A percentile compares a stretch with the other conserved stretches of the same genome.
These are phyloP conservation scores for Brenthis ino DNA, from an alignment of 2,888 invertebrate species.

Conservation along the genomic window DNA sequence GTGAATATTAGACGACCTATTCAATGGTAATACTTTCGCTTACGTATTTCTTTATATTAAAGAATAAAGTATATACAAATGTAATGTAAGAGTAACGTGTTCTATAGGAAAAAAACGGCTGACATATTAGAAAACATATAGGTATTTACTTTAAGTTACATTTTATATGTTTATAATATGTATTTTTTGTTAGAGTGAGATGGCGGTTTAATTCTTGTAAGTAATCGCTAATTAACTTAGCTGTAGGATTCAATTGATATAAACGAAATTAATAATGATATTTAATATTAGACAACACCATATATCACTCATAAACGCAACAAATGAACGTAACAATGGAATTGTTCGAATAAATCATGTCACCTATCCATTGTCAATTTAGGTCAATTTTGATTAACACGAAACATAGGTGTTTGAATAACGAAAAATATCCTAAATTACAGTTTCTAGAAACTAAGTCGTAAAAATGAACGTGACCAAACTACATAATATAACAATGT, in stretches of 20 bases:
- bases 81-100: too few relatives aligned
- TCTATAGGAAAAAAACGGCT: too few relatives aligned
- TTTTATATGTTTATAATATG: too few relatives aligned
- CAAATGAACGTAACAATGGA: not conserved
- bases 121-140: too few relatives aligned
- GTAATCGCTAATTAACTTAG: too few relatives aligned
- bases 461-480: constrained; percentile 6
- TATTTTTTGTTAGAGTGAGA: too few relatives aligned
- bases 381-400: constrained; percentile 24
- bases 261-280: too few relatives aligned
- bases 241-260: too few relatives aligned
- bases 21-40: not conserved
- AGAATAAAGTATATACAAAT: too few relatives aligned
- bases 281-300: too few relatives aligned
- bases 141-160: too few relatives aligned
- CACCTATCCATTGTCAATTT: constrained; percentile 24
- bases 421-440: constrained; percentile 1
- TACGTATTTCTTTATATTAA: not conserved
- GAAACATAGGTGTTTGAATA: not conserved
- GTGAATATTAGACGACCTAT: not conserved
- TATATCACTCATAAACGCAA: not conserved
- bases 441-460: not conserved
- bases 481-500: not conserved
- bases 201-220: too few relatives aligned
- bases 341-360: constrained; percentile 18